These are phyloP conservation scores for Candidula unifasciata DNA, from an alignment of 2,888 invertebrate genomes.

Conservation along the genomic window DNA sequence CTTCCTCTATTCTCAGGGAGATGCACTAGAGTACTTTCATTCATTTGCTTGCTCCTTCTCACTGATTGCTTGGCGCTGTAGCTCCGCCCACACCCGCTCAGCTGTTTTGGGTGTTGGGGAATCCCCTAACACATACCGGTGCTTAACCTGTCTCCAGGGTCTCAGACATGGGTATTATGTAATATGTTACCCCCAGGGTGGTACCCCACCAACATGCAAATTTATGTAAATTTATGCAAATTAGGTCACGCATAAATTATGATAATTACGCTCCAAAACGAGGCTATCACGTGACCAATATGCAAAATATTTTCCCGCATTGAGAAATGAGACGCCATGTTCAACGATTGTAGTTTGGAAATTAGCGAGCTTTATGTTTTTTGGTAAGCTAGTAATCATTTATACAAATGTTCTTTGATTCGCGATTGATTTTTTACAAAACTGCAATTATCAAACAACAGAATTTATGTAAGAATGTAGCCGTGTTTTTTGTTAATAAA, in stretches of 20 bases:
- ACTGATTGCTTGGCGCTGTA: not conserved
- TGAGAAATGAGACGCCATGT: slow-evolving; percentile 54
- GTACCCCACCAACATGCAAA: slow-evolving; percentile 40
- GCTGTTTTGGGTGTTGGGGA: slow-evolving; percentile 1
- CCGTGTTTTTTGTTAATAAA: not conserved
- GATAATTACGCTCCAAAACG: slow-evolving; percentile 65
- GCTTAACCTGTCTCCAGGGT: not conserved
- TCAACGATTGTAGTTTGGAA: slow-evolving; percentile 33
- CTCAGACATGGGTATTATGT: not conserved
- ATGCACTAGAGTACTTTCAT: too few species aligned
- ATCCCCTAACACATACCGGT: not conserved
- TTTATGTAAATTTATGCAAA: slow-evolving; percentile 69
- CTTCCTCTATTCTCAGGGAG: too few species aligned
- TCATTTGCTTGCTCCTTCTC: not conserved
- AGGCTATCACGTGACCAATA: slow-evolving; percentile 69
- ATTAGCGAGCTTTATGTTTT: not conserved
- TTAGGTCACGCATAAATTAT: slow-evolving; percentile 69
- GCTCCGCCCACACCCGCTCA: not conserved
- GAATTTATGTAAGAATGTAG: not conserved
- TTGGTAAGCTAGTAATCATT: slow-evolving; percentile 19
- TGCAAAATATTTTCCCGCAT: not conserved
- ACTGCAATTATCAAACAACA: not conserved
- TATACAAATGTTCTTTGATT: not conserved
- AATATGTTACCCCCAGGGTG: not conserved
- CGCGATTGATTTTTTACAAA: not conserved